Conservation (phyloP, 37 sponge, comb jelly and placozoan species). For the Aplysina aerophoba region DNA sequence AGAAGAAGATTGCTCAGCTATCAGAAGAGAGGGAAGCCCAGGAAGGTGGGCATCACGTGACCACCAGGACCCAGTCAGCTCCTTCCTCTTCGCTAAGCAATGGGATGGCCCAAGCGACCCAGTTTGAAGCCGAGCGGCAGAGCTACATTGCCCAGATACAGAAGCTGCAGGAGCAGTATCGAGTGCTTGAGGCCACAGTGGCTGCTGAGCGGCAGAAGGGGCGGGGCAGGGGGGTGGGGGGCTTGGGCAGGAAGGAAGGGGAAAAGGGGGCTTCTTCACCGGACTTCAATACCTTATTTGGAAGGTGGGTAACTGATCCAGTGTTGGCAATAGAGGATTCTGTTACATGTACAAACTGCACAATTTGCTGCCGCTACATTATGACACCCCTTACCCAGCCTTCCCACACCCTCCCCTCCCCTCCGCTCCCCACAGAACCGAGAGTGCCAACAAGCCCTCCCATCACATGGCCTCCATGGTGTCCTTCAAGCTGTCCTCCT, state of each 20-base stretch:
- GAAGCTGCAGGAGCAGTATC: slow-evolving; percentile 1
- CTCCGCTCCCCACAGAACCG: too few relatives aligned
- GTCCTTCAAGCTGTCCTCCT: too few relatives aligned
- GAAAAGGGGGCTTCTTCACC: slow-evolving; percentile 21
- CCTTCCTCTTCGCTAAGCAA: not conserved
- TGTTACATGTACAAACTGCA: too few relatives aligned
- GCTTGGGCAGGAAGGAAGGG: slow-evolving; percentile 7
- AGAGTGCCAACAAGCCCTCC: too few relatives aligned
- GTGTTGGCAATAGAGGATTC: too few relatives aligned
- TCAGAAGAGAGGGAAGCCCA: slow-evolving; percentile 32
- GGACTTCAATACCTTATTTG: not conserved
- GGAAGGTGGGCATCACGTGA: slow-evolving; percentile 1
- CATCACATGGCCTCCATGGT: too few relatives aligned
- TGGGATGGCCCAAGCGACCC: not conserved
- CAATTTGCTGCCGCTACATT: too few relatives aligned
- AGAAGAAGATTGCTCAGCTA: slow-evolving; percentile 39
- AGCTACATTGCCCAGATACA: not conserved
- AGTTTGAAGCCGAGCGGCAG: not conserved
- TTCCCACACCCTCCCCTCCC: too few relatives aligned
- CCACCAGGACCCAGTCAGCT: not conserved
- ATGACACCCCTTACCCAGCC: too few relatives aligned
- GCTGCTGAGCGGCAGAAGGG: not conserved
- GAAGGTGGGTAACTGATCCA: too few relatives aligned
- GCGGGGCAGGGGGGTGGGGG: not conserved
- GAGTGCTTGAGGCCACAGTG: not conserved